Percentiles rank a stretch among this genome's conserved stretches.
Evolutionary conservation across 2,888 invertebrate genomes (phyloP).

Genomic region (Polydesmus complanatus): DNA sequence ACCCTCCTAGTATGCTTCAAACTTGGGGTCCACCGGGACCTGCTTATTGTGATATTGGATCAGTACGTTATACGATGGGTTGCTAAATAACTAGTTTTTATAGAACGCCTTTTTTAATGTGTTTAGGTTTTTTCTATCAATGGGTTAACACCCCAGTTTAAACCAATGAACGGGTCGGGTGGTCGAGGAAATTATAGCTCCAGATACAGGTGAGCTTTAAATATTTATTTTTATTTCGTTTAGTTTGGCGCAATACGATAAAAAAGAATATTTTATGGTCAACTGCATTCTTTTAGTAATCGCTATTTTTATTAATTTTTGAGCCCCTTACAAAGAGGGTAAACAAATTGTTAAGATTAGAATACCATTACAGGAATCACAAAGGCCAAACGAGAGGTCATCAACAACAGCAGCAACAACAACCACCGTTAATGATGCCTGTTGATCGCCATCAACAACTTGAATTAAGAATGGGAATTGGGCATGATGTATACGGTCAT

Average conservation of each 20-base stretch:
- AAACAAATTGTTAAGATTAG: too few relatives aligned
- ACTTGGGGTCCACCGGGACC: constrained; percentile 21
- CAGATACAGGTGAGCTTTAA: constrained; percentile 30
- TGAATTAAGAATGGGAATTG: too few relatives aligned
- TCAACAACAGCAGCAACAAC: background rate
- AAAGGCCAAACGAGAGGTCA: background rate
- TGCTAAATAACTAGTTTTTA: too few relatives aligned
- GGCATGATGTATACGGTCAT: too few relatives aligned
- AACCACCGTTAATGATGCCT: background rate
- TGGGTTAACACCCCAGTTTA: constrained; percentile 53
- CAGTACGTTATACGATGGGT: too few relatives aligned
- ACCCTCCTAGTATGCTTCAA: constrained; percentile 26
- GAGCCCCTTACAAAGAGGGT: too few relatives aligned
- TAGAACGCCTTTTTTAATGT: too few relatives aligned
- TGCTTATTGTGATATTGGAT: constrained; percentile 24
- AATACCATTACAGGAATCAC: background rate
- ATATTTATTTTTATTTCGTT: background rate
- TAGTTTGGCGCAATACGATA: too few relatives aligned
- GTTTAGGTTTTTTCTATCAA: constrained; percentile 53
- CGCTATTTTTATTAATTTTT: too few relatives aligned
- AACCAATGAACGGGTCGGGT: constrained; percentile 34
- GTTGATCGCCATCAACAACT: background rate
- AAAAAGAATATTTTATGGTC: constrained; percentile 1
- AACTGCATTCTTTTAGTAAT: constrained; percentile 4
- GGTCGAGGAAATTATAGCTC: constrained; percentile 23